A percentile compares a stretch with the other conserved stretches of the same genome.
phyloP scores from a whole-genome alignment of 1,140 invertebrate genomes.

The Aporrectodea caliginosa region DNA sequence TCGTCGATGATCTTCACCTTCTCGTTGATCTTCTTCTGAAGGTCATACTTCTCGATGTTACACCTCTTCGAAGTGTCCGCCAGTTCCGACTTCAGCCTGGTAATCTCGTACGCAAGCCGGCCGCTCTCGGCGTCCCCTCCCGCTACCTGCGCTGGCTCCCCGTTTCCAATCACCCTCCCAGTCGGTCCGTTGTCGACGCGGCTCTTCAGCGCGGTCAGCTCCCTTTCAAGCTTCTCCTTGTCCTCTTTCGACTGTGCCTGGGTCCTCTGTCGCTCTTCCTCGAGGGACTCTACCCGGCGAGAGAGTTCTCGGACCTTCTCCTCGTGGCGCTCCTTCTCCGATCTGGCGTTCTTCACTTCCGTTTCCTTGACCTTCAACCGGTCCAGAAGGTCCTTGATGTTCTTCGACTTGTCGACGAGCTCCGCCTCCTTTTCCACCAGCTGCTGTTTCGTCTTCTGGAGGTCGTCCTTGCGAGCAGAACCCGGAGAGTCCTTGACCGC shows the following conservation, averaged over 20 bases:
- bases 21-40: constrained; percentile 30
- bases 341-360: background rate
- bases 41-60: constrained; percentile 26
- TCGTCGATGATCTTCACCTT: constrained; percentile 32
- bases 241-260: background rate
- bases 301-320: constrained; percentile 12
- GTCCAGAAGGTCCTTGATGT: constrained; percentile 6
- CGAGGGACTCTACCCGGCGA: background rate
- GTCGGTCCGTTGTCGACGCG: background rate
- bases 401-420: background rate
- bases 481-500: background rate
- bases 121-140: background rate
- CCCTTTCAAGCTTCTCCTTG: constrained; percentile 20
- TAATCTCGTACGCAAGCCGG: constrained; percentile 5
- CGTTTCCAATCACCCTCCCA: background rate
- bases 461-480: background rate
- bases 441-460: background rate
- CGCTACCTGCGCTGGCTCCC: background rate
- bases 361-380: background rate
- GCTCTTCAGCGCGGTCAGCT: background rate
- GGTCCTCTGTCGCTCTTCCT: background rate
- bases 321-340: constrained; percentile 1
- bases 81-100: constrained; percentile 23
- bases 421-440: background rate
- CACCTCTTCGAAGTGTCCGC: constrained; percentile 7